Evolutionary conservation across 2,797 vertebrate genomes (phyloP), one percentile per base, ranked within the genome.

Genomic region (Netta rufina): DNA sequence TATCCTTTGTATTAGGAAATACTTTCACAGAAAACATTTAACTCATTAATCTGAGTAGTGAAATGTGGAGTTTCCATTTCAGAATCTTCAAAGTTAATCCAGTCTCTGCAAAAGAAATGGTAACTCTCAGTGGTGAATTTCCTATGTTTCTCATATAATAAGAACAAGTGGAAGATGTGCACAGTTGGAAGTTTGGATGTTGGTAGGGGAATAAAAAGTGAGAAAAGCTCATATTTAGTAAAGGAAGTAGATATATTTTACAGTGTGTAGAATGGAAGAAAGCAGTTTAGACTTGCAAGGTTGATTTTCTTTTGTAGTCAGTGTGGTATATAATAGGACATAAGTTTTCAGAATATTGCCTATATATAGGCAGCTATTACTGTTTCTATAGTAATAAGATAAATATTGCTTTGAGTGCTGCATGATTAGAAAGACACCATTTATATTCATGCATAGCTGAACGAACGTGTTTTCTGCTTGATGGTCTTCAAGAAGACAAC

Each of bases 401-500:
- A 91, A 92, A 91, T 66, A 77, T 32, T 86, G 19, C 22, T 80
- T 78, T 47, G 27, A 82, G 74, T 54, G 41, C 64, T 81, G 28
- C 13, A 60, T 76, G 62, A 88, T 86, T 81, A 88, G 28, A 91
- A 91, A 89, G 22, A 38, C 21, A 38, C 11, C n/a, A 43, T 71
- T 93, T 84, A 62, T 86, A 75, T 72, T 86, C 57, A 61, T 30
- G 33, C 15, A 70, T 84, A 88, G 45, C 51, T 78, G 53, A 43
- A 67, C 54, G 51, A 90, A 70, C 43, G 14, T 82, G 58, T 92
- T 90, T 95, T 87, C 80, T 86, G 24, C 53, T 90, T 94, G 71
- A 88, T 69, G 60, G 80, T 47, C 91, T 95, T 92, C 91, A 86
- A 90, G 91, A 93, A 94, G 57, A 61, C 60, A 94, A 95, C 75